phyloP scores from a whole-genome alignment of 2,888 invertebrate species.

The Lissonota sp. region DNA sequence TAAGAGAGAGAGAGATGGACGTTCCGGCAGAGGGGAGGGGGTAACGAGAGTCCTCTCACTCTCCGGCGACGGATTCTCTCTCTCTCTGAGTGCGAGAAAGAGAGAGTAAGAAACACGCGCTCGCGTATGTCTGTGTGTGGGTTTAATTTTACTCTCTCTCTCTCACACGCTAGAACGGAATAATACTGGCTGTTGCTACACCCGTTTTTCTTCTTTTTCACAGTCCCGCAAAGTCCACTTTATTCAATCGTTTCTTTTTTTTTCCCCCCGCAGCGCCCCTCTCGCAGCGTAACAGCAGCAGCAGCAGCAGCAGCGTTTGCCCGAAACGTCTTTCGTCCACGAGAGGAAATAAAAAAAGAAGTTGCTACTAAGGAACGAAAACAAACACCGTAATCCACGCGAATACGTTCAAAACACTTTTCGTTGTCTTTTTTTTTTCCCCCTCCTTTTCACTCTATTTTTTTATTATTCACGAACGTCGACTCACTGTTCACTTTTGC shows the following conservation, averaged over 20 bases:
- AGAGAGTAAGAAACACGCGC: background rate
- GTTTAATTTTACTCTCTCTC: background rate
- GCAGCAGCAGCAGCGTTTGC: too few species aligned
- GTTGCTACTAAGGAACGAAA: slow-evolving; percentile 27
- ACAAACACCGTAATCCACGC: slow-evolving; percentile 59
- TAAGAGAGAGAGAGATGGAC: background rate
- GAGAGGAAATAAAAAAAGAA: background rate
- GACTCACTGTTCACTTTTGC: slow-evolving; percentile 66
- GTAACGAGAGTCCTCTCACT: background rate
- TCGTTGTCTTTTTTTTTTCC: slow-evolving; percentile 11
- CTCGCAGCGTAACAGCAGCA: background rate
- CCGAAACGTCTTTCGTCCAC: too few species aligned
- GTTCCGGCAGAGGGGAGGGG: too few species aligned
- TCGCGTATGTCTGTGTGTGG: background rate
- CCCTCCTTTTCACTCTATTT: slow-evolving; percentile 13
- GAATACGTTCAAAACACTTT: slow-evolving; percentile 40
- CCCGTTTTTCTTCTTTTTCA: slow-evolving; percentile 1
- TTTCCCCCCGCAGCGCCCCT: slow-evolving; percentile 1
- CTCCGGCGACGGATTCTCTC: background rate
- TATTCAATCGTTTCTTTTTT: background rate
- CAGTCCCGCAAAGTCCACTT: slow-evolving; percentile 6
- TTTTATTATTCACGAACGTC: slow-evolving; percentile 49
- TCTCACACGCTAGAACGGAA: background rate
- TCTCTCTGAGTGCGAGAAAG: background rate
- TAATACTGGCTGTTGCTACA: slow-evolving; percentile 3